Percentiles rank a stretch among this genome's conserved stretches.
phyloP scores from a whole-genome alignment of 2,113 vertebrate genomes.

The Leucoraja erinaceus region DNA sequence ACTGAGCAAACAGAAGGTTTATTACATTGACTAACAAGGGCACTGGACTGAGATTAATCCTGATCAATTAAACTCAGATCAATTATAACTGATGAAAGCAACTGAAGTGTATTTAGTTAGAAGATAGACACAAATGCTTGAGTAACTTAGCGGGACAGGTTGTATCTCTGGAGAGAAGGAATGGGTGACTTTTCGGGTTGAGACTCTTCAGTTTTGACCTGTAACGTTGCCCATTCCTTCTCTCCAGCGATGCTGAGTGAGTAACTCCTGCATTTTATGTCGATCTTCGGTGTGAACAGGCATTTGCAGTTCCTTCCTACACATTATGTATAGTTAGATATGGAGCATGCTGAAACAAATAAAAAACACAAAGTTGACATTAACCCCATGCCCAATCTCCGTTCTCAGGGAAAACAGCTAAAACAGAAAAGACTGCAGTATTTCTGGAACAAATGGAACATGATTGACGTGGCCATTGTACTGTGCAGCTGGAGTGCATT shows the following conservation, averaged over 20 bases:
- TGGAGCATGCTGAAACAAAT: not conserved
- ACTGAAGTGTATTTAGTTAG: not conserved
- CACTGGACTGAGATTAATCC: not conserved
- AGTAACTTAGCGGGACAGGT: no score
- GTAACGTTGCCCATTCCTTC: no score
- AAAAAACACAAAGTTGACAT: no score
- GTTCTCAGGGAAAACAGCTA: slow-evolving; percentile 42
- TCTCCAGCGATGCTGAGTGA: no score
- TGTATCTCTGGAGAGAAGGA: no score
- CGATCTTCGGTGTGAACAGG: no score
- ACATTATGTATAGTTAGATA: not conserved
- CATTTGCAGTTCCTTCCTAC: no score
- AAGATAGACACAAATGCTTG: no score
- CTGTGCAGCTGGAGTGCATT: slow-evolving; percentile 43
- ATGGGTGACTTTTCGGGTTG: no score
- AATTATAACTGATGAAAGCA: not conserved
- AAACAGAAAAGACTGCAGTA: slow-evolving; percentile 44
- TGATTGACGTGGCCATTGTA: slow-evolving; percentile 46
- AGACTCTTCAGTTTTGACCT: no score
- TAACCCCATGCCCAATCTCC: not conserved
- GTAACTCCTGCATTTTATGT: no score
- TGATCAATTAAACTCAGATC: not conserved
- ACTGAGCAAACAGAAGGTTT: not conserved
- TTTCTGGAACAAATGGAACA: slow-evolving; percentile 44
- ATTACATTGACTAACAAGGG: not conserved